phyloP scores from a whole-genome alignment of 2,888 invertebrate species.

The Philaethria dido region DNA sequence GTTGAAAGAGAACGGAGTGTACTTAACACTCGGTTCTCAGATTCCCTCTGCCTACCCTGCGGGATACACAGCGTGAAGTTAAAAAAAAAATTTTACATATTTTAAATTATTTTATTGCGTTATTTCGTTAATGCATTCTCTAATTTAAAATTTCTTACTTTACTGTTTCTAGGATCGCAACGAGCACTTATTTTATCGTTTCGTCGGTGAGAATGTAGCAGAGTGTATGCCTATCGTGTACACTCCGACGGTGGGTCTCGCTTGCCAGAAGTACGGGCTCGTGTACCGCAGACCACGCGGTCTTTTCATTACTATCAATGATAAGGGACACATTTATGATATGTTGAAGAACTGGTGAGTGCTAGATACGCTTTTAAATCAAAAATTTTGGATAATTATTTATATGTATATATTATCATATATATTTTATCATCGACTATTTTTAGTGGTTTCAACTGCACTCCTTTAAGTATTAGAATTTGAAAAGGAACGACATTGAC shows the following conservation, averaged over 20 bases:
- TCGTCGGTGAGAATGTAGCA: constrained; percentile 93
- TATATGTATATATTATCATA: background rate
- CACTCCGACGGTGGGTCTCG: constrained; percentile 98
- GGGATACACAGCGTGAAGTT: too few relatives aligned
- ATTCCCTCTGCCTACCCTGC: too few relatives aligned
- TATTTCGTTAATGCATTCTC: too few relatives aligned
- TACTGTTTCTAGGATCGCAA: constrained; percentile 90
- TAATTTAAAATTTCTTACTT: background rate
- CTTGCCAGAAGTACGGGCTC: constrained; percentile 98
- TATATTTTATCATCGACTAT: too few relatives aligned
- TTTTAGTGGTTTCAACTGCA: too few relatives aligned
- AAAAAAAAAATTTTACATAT: too few relatives aligned
- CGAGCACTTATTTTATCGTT: constrained; percentile 97
- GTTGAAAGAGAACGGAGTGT: too few relatives aligned
- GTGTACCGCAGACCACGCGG: constrained; percentile 96
- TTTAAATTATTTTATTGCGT: too few relatives aligned
- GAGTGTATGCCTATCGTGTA: constrained; percentile 99
- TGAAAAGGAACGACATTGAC: too few relatives aligned
- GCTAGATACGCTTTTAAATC: background rate
- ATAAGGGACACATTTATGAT: constrained; percentile 97
- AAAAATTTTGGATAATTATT: too few relatives aligned
- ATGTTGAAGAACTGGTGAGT: constrained; percentile 96
- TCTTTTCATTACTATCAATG: constrained; percentile 97
- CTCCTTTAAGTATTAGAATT: too few relatives aligned
- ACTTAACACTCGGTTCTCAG: too few relatives aligned